Percentiles rank a stretch among this genome's conserved stretches.
phyloP scores from a whole-genome alignment of 2,888 invertebrate species.

The Agrochola litura region DNA sequence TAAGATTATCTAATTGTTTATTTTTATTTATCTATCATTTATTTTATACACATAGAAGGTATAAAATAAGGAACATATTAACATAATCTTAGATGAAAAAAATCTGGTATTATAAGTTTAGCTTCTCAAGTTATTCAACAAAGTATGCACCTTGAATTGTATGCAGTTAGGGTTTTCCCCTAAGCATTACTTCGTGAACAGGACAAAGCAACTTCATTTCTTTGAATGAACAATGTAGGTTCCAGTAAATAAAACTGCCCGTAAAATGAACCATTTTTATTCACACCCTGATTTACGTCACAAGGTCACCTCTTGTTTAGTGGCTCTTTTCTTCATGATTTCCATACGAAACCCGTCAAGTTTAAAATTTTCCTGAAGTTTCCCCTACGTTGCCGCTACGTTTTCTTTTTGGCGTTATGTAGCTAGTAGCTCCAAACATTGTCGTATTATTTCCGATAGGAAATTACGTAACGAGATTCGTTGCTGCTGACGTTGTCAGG shows the following conservation, averaged over 20 bases:
- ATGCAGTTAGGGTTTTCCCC: conserved; percentile 28
- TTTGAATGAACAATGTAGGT: conserved; percentile 31
- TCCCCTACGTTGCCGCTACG: conserved; percentile 5
- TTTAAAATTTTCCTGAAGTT: conserved; percentile 20
- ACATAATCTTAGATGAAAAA: background rate
- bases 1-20: conserved; percentile 16
- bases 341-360: conserved; percentile 4
- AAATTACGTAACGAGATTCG: conserved; percentile 41
- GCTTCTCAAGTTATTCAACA: background rate
- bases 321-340: conserved; percentile 39
- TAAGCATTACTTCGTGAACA: conserved; percentile 6
- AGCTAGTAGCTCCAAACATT: conserved; percentile 27
- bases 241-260: conserved; percentile 31
- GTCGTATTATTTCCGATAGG: conserved; percentile 17
- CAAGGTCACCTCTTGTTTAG: conserved; percentile 51
- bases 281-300: conserved; percentile 32
- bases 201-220: conserved; percentile 26
- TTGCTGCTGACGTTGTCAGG: conserved; percentile 47
- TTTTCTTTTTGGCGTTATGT: conserved; percentile 30
- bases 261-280: conserved; percentile 34
- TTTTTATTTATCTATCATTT: conserved; percentile 4
- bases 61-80: background rate
- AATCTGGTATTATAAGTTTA: conserved; percentile 6
- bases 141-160: background rate
- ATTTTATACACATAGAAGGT: background rate